phyloP scores from a whole-genome alignment of 1,140 invertebrate species.

The Bombus ignitus region DNA sequence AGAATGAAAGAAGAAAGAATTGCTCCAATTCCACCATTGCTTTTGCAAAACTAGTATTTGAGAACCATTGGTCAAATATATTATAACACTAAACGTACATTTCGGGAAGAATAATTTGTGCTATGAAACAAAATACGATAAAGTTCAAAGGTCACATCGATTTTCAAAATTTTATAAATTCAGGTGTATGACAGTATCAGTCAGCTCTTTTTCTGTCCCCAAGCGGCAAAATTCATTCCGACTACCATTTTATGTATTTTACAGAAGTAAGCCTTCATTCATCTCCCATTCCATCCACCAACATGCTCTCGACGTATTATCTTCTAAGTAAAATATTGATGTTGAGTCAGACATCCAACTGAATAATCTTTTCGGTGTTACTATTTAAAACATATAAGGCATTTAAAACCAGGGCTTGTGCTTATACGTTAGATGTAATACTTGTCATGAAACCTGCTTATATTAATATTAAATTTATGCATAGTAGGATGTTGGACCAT shows the following conservation, averaged over 20 bases:
- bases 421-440: background rate
- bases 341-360: background rate
- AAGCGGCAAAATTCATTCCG: background rate
- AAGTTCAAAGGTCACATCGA: background rate
- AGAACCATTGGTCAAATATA: background rate
- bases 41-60: background rate
- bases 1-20: background rate
- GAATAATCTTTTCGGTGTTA: background rate
- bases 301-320: background rate
- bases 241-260: background rate
- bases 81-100: background rate
- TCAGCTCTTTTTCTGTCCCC: too few species aligned
- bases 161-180: background rate
- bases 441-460: constrained; percentile 13
- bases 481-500: background rate
- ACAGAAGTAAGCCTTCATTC: background rate
- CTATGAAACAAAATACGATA: background rate
- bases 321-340: background rate
- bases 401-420: too few species aligned
- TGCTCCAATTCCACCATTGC: background rate
- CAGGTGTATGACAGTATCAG: too few species aligned
- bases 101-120: background rate
- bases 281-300: background rate
- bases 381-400: too few species aligned
- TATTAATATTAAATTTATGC: background rate